A percentile compares a stretch with the other conserved stretches of the same genome.
phyloP scores from a whole-genome alignment of 2,888 invertebrate species.

The Hipparchia semele region DNA sequence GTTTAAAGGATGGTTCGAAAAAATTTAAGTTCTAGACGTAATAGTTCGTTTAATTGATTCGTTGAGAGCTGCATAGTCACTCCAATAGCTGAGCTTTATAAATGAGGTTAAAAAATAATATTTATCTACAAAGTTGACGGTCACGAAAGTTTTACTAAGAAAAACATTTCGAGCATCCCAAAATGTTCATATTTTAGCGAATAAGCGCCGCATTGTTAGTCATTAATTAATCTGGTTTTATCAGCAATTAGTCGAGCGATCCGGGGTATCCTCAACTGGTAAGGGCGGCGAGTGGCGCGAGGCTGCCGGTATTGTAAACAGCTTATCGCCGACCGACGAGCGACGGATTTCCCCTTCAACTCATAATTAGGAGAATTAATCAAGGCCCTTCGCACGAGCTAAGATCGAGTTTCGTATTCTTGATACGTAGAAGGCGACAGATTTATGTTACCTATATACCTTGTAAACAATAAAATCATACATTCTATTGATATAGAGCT shows the following conservation, averaged over 20 bases:
- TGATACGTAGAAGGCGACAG: background rate
- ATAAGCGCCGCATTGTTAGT: background rate
- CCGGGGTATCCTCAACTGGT: background rate
- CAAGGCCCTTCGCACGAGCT: background rate
- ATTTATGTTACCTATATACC: background rate
- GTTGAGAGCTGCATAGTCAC: no score
- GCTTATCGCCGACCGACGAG: background rate
- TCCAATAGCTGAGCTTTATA: no score
- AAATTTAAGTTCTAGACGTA: no score
- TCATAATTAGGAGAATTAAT: slow-evolving; percentile 5
- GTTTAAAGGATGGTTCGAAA: no score
- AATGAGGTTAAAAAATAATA: background rate
- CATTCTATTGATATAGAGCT: no score
- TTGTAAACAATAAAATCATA: no score
- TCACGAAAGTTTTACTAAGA: background rate
- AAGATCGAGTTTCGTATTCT: background rate
- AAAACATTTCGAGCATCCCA: background rate
- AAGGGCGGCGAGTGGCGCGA: background rate
- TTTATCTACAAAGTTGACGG: background rate
- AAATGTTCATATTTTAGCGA: background rate
- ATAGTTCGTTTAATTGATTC: no score
- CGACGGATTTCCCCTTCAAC: background rate
- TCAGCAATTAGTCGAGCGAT: slow-evolving; percentile 4
- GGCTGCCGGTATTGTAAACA: background rate
- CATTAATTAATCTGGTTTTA: slow-evolving; percentile 4